Conservation (phyloP, 2,888 invertebrate species). For the Tetropium fuscum region DNA sequence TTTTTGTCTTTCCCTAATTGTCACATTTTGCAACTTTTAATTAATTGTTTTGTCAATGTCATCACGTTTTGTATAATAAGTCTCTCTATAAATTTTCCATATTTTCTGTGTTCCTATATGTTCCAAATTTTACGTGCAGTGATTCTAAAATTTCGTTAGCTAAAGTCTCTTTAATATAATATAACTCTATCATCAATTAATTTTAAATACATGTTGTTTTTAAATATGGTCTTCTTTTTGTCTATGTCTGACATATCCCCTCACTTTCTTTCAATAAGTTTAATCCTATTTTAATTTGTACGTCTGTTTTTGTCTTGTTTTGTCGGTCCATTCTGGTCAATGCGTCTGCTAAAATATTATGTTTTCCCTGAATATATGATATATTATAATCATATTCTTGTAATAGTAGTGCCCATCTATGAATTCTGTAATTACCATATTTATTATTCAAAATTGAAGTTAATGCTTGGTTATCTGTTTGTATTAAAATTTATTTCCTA, state of each 20-base stretch:
- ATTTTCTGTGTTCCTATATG: neutral
- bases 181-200: neutral
- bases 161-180: neutral
- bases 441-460: slow-evolving; percentile 17
- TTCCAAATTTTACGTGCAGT: neutral
- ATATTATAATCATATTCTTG: slow-evolving; percentile 14
- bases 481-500: slow-evolving; percentile 18
- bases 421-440: neutral
- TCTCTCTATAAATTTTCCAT: neutral
- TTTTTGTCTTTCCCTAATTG: slow-evolving; percentile 1
- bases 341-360: slow-evolving; percentile 15
- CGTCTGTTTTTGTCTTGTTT: neutral
- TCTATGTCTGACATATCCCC: neutral
- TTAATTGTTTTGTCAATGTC: neutral
- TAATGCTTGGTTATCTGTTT: slow-evolving; percentile 24
- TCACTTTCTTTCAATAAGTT: neutral
- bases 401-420: slow-evolving; percentile 11
- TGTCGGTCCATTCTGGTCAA: slow-evolving; percentile 9
- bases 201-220: neutral
- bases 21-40: neutral
- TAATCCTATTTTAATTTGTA: neutral
- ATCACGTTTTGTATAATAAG: neutral
- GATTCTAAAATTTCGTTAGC: neutral
- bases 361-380: slow-evolving; percentile 12
- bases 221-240: neutral